A percentile compares a stretch with the other conserved stretches of the same genome.
phyloP scores from a whole-genome alignment of 2,113 vertebrate genomes.

The Chionomys nivalis region DNA sequence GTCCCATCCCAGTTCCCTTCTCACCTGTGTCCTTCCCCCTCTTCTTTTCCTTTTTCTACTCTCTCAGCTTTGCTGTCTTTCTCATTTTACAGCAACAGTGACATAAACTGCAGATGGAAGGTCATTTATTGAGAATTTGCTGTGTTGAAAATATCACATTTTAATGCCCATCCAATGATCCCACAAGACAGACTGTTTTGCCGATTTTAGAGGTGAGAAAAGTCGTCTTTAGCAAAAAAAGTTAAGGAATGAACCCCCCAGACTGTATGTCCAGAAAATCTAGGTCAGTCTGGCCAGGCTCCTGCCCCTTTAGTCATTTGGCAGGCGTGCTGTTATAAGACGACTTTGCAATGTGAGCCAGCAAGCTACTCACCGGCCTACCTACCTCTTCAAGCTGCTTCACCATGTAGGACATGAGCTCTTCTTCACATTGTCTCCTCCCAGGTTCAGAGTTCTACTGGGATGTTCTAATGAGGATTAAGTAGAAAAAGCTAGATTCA shows the following conservation, averaged over 20 bases:
- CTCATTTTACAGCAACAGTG: fast-evolving
- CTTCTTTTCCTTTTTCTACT: background rate
- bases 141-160: background rate
- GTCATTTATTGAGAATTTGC: background rate
- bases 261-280: background rate
- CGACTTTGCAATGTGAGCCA: background rate
- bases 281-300: background rate
- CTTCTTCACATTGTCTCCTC: background rate
- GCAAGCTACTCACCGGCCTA: too few species aligned
- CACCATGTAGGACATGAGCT: background rate
- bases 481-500: background rate
- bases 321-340: background rate
- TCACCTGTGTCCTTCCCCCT: too few species aligned
- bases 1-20: fast-evolving
- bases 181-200: background rate
- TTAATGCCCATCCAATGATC: background rate
- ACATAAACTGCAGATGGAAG: background rate
- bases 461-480: background rate
- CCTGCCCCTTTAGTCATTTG: background rate
- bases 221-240: background rate
- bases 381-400: background rate
- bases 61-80: background rate
- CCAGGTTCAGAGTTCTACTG: background rate
- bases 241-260: background rate
- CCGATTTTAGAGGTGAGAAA: slow-evolving; percentile 8